Base-by-base conservation (phyloP, 1,140 invertebrate genomes). In the Ylistrum balloti region DNA sequence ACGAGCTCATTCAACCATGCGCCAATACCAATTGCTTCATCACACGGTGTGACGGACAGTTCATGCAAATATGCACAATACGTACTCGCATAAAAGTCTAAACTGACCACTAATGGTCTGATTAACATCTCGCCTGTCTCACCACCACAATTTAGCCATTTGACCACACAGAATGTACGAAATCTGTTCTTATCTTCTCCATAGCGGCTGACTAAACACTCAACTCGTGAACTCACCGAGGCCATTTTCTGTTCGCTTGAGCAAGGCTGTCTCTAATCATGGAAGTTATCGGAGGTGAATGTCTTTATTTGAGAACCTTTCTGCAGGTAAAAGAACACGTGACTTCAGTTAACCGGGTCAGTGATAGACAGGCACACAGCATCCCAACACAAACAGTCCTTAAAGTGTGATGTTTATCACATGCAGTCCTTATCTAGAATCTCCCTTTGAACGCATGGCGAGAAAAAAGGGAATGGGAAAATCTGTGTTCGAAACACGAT, bases 1-100 rank as follows among this genome's bases (percentile, higher is more conserved):
- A 74, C 56, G 28, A 28, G 56, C 56, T 28, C 17, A 11, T n/a
- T 74, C 56, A 28, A 28, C 56, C 56, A n/a, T n/a, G 28, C 2
- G 56, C 22, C 56, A n/a, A 28, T 74, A 28, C 22, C 56, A 22
- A 1, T 17, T 74, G 5, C n/a, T n/a, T 28, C 22, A 28, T 7
- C 56, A 2, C 56, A 1, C 13, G 11, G 56, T n/a, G 56, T 28
- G 56, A 3, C 56, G 56, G 56, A 1, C 56, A 74, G 1, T 3
- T 74, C 56, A 74, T 74, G 56, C 56, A 74, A 74, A 74, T 74
- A 74, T 74, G 56, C 56, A 74, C 56, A 74, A 74, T 74, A 74
- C 56, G 56, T 74, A 28, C n/a, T 17, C 0, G 5, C 5, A 74
- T 74, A 74, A 74, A 74, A n/a, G n/a, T 74, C 56, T 74, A 74